A percentile compares a stretch with the other conserved stretches of the same genome.
These are phyloP conservation scores for Harpalus rubripes DNA, from an alignment of 2,888 invertebrate species.

Conservation along the genomic window DNA sequence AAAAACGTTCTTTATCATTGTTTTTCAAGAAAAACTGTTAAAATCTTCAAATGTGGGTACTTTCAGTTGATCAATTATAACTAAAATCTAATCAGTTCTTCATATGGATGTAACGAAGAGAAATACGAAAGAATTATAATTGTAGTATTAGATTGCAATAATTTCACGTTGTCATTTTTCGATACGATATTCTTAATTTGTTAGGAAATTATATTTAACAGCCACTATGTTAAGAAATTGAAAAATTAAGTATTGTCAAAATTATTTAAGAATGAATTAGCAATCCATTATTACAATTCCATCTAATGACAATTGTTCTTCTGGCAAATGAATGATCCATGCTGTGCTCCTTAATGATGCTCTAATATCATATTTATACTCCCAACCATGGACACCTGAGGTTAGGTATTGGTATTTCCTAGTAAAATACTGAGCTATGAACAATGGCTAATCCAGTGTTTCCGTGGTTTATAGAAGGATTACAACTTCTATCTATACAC, in stretches of 20 bases:
- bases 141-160: too few relatives aligned
- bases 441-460: not conserved
- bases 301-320: not conserved
- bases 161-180: too few relatives aligned
- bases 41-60: too few relatives aligned
- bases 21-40: too few relatives aligned
- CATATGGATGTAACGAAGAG: too few relatives aligned
- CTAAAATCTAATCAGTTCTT: too few relatives aligned
- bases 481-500: not conserved
- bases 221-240: too few relatives aligned
- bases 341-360: not conserved
- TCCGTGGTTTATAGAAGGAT: not conserved
- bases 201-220: too few relatives aligned
- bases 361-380: not conserved
- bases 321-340: not conserved
- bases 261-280: not conserved
- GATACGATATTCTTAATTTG: too few relatives aligned
- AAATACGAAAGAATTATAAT: too few relatives aligned
- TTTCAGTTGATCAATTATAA: too few relatives aligned
- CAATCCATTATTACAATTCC: not conserved
- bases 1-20: too few relatives aligned
- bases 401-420: not conserved
- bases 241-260: not conserved
- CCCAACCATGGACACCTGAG: not conserved
- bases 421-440: not conserved